phyloP scores from a whole-genome alignment of 2,113 vertebrate species.

The Saiga tatarica region DNA sequence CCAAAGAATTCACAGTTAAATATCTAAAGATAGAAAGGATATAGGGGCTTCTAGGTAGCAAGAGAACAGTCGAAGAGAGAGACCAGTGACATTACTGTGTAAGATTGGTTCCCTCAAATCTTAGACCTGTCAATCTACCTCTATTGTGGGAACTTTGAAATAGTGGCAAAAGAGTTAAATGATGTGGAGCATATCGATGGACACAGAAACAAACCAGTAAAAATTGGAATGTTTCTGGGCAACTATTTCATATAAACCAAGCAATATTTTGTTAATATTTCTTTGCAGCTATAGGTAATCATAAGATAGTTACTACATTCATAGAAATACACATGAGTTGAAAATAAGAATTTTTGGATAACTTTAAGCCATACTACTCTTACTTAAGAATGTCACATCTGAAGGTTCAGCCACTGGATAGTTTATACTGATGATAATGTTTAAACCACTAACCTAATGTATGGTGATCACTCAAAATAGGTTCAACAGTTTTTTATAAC shows the following conservation, averaged over 20 bases:
- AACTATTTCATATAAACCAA: not conserved
- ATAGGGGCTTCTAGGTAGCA: not conserved
- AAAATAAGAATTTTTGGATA: conserved; percentile 63
- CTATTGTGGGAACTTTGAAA: not conserved
- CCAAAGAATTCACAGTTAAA: not conserved
- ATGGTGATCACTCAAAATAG: conserved; percentile 60
- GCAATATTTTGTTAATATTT: conserved; percentile 53
- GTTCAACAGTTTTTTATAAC: conserved; percentile 58
- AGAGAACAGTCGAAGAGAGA: not conserved
- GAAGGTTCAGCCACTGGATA: conserved; percentile 66
- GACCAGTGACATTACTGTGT: not conserved
- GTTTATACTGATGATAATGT: conserved; percentile 72
- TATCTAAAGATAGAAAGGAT: not conserved
- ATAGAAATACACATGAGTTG: conserved; percentile 18
- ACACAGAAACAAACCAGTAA: not conserved
- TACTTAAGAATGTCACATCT: conserved; percentile 75
- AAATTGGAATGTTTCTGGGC: not conserved
- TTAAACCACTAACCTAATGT: conserved; percentile 74
- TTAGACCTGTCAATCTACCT: not conserved
- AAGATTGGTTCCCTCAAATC: not conserved
- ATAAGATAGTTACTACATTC: conserved; percentile 48
- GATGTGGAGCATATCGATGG: not conserved
- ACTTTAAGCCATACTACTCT: conserved; percentile 58
- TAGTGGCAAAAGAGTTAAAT: not conserved
- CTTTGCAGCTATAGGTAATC: conserved; percentile 61